phyloP scores from a whole-genome alignment of 2,888 invertebrate species.

The Acronicta leporina region DNA sequence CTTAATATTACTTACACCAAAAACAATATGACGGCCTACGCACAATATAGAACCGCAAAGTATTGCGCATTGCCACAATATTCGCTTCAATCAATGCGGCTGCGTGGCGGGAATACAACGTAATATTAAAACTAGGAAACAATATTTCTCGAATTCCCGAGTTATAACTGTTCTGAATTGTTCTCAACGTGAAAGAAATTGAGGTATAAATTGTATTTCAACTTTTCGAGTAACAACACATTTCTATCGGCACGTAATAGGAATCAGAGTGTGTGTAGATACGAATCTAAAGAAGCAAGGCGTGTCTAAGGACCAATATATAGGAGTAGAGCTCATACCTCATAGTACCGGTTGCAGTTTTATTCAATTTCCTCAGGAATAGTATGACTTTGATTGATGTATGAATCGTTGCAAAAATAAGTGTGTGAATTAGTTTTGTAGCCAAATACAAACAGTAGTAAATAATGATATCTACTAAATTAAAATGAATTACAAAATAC shows the following conservation, averaged over 20 bases:
- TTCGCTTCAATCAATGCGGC: constrained; percentile 35
- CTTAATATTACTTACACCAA: constrained; percentile 14
- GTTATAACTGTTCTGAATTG: constrained; percentile 11
- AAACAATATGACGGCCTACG: constrained; percentile 11
- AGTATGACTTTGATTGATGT: too few relatives aligned
- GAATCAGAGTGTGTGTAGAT: not conserved
- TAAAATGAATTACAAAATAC: too few relatives aligned
- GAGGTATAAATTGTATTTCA: constrained; percentile 10
- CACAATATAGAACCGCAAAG: constrained; percentile 40
- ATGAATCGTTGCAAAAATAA: too few relatives aligned
- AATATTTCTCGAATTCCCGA: constrained; percentile 11
- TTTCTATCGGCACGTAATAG: not conserved
- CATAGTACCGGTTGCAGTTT: too few relatives aligned
- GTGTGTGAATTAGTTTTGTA: too few relatives aligned
- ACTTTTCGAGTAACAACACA: not conserved
- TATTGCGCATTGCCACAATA: constrained; percentile 36
- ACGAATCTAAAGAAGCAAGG: not conserved
- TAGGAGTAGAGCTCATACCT: too few relatives aligned
- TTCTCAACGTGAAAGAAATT: too few relatives aligned
- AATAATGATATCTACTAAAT: too few relatives aligned
- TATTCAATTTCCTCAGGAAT: too few relatives aligned
- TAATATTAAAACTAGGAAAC: constrained; percentile 15
- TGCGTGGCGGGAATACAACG: constrained; percentile 22
- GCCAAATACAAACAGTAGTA: too few relatives aligned
- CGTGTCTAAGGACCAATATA: not conserved